phyloP scores from a whole-genome alignment of 2,888 invertebrate genomes.

The Laothoe populi region DNA sequence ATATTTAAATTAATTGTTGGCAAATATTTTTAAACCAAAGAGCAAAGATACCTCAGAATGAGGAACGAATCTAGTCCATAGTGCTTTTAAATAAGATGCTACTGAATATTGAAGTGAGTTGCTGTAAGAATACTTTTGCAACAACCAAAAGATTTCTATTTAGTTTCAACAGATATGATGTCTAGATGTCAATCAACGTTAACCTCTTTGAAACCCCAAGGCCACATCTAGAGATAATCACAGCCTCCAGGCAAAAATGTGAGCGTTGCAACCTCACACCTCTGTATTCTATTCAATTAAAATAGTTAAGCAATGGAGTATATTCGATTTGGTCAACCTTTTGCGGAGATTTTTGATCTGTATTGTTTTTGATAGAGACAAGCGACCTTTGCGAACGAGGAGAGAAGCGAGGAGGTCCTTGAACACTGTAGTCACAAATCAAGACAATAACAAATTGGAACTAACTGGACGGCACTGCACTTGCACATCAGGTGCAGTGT shows the following conservation, averaged over 20 bases:
- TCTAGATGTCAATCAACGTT: not conserved
- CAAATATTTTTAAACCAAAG: no score
- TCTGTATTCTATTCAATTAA: not conserved
- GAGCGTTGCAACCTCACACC: conserved; percentile 24
- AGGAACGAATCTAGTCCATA: no score
- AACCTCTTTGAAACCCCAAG: conserved; percentile 1
- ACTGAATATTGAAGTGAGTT: not conserved
- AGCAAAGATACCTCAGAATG: no score
- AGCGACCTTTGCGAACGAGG: not conserved
- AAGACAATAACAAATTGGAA: no score
- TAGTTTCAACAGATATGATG: conserved; percentile 1
- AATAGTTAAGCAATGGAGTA: not conserved
- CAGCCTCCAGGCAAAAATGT: conserved; percentile 15
- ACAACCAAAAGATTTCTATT: not conserved
- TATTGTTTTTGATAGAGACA: no score
- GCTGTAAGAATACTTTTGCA: not conserved
- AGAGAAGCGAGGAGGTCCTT: no score
- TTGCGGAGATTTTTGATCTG: no score
- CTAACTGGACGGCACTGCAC: no score
- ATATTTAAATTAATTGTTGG: no score
- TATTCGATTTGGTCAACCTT: not conserved
- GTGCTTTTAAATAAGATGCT: no score
- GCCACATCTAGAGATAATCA: conserved; percentile 1
- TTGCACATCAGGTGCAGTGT: no score
- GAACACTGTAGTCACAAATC: no score